Conservation (phyloP, 2,797 vertebrate species). For the Chromobotia macracanthus region DNA sequence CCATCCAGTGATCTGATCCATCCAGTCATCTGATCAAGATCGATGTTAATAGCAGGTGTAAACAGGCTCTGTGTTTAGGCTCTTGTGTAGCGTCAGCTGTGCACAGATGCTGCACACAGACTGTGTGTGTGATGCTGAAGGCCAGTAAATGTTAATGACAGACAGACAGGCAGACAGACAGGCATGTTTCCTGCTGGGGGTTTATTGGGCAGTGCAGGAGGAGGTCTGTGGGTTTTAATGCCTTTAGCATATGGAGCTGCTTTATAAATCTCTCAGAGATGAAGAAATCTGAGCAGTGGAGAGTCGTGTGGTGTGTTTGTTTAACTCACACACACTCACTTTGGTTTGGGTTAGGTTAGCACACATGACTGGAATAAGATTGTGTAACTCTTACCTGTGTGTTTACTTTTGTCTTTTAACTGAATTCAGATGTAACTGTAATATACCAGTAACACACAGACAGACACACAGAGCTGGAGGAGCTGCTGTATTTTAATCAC, state of each 20-base stretch:
- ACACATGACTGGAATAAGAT: not conserved
- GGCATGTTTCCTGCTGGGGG: not conserved
- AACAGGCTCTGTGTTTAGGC: not conserved
- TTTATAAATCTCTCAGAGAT: constrained; percentile 1
- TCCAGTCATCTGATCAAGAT: too few relatives aligned
- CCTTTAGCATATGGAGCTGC: constrained; percentile 38
- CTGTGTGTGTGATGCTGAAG: not conserved
- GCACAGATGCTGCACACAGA: too few relatives aligned
- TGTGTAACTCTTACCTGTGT: too few relatives aligned
- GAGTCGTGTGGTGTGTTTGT: not conserved
- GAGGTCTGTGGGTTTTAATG: constrained; percentile 38
- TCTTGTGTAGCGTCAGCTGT: too few relatives aligned
- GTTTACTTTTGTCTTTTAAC: constrained; percentile 8
- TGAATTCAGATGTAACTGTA: too few relatives aligned
- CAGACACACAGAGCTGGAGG: too few relatives aligned
- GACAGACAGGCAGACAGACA: too few relatives aligned
- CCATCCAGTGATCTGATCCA: too few relatives aligned
- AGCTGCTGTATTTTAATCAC: not conserved
- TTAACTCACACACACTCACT: not conserved
- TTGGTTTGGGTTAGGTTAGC: not conserved
- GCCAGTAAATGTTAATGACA: not conserved
- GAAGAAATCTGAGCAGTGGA: constrained; percentile 29
- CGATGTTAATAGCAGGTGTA: too few relatives aligned
- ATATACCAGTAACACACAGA: too few relatives aligned
- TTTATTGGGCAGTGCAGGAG: constrained; percentile 14